Evolutionary conservation across 2,113 vertebrate species (phyloP).

Genomic region (Channa argus): DNA sequence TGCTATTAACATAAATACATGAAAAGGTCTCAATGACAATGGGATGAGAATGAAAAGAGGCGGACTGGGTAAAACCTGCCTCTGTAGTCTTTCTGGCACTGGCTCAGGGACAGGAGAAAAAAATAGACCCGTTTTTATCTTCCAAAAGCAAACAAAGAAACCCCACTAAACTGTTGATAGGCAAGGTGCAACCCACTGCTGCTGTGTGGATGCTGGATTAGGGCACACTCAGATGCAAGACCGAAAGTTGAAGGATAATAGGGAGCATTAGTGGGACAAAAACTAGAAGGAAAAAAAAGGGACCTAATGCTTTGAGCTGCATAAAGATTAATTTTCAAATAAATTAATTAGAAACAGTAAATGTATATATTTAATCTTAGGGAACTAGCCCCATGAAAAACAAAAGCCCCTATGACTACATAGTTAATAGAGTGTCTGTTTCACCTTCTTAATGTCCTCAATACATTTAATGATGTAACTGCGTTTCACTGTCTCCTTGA

Average conservation of each 20-base stretch:
- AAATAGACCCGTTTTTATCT: too few species aligned
- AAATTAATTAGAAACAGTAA: not conserved
- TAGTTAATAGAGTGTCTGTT: constrained; percentile 4
- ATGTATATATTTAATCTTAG: not conserved
- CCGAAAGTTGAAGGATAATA: not conserved
- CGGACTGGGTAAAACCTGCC: too few species aligned
- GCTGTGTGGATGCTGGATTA: not conserved
- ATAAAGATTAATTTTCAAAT: not conserved
- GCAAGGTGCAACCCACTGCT: too few species aligned
- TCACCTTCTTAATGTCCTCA: constrained; percentile 98
- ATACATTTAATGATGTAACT: constrained; percentile 99
- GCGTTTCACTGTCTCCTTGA: constrained; percentile 95
- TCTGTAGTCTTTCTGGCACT: too few species aligned
- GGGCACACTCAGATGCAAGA: not conserved
- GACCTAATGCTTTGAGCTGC: not conserved
- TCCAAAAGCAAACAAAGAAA: too few species aligned
- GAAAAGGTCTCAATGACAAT: too few species aligned
- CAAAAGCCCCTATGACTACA: not conserved
- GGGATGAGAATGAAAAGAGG: too few species aligned
- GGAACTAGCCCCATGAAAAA: not conserved
- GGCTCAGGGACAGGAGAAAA: too few species aligned
- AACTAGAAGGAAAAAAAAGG: constrained; percentile 16
- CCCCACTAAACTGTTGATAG: too few species aligned
- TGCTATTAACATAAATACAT: too few species aligned
- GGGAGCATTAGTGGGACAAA: constrained; percentile 19